phyloP scores from a whole-genome alignment of 2,113 vertebrate genomes.

The Ploceus nigricollis region DNA sequence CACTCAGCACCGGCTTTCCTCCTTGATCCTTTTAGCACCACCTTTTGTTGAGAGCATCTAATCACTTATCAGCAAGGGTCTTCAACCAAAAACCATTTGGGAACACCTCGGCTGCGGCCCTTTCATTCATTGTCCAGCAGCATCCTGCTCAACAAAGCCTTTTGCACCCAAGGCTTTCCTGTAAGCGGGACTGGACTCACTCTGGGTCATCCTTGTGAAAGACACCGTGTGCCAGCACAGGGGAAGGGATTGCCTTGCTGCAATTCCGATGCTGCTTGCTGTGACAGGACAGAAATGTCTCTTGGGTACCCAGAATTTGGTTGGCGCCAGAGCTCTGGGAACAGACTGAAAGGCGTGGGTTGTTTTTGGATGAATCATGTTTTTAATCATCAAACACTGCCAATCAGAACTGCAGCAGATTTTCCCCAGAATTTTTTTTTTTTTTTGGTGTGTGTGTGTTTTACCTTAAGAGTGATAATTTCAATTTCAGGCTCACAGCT shows the following conservation, averaged over 20 bases:
- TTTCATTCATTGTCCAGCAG: background rate
- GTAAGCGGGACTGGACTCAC: background rate
- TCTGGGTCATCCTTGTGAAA: background rate
- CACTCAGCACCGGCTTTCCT: slow-evolving; percentile 34
- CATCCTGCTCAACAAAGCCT: background rate
- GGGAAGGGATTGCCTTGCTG: background rate
- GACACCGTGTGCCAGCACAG: background rate
- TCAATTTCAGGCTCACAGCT: background rate
- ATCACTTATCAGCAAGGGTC: slow-evolving; percentile 45
- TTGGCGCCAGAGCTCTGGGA: slow-evolving; percentile 65
- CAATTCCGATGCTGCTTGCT: slow-evolving; percentile 40
- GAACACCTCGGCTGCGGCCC: background rate
- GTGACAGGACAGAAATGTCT: slow-evolving; percentile 63
- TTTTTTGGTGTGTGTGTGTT: background rate
- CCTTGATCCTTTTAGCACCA: slow-evolving; percentile 43
- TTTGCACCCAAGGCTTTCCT: background rate
- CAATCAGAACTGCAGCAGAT: slow-evolving; percentile 46
- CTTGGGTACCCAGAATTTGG: slow-evolving; percentile 62
- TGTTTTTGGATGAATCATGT: slow-evolving; percentile 62
- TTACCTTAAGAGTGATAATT: background rate
- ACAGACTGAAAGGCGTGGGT: slow-evolving; percentile 64
- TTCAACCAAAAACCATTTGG: background rate
- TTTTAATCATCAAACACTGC: slow-evolving; percentile 66
- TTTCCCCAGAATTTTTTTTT: background rate
- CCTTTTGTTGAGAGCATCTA: slow-evolving; percentile 13